Base-by-base conservation (phyloP, 2,797 vertebrate species). In the Telmatherina bonti region DNA sequence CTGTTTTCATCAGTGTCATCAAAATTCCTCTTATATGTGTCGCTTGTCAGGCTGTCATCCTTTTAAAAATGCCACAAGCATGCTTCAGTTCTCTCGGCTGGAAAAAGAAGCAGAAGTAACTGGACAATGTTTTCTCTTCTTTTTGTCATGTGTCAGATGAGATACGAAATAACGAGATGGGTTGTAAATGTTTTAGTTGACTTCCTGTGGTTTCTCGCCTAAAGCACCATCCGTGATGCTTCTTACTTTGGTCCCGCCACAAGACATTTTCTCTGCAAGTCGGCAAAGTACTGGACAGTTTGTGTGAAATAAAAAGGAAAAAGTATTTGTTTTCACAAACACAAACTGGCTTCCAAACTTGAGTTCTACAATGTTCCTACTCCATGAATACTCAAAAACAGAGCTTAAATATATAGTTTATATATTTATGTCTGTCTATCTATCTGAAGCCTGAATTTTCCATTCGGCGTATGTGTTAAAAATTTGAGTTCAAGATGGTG, bases 61-160 rank as follows among this genome's bases (percentile, higher is more conserved):
- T 70, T 54, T 58, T 24, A 43, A 65, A 59, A 1, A 11, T 4
- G 31, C 13, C 62, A 70, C 54, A 47, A 35, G 63, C 30, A n/a
- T 63, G 35, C 72, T 77, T 63, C 69, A 30, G 67, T 77, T 56
- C 49, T 65, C 66, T 51, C 38, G 2, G 35, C 33, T 43, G 62
- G 30, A 55, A 43, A 43, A 64, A n/a, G n/a, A 70, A 62, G 22
- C 41, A 74, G 57, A 70, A 51, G 49, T 27, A 65, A 13, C 18
- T 33, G 55, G 51, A 49, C 29, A 43, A 59, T 35, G 3, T 67
- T 56, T 74, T 70, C 3, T 15, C 51, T 55, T 57, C 36, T 56
- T 80, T n/a, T 75, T 75, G 55, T 77, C 31, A 38, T 22, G 43
- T 66, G 73, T 80, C 75, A 81, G 35, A 67, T 71, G 41, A 43